A percentile compares a stretch with the other conserved stretches of the same genome.
Conservation (phyloP, 1,140 invertebrate genomes). For the Lineus longissimus region DNA sequence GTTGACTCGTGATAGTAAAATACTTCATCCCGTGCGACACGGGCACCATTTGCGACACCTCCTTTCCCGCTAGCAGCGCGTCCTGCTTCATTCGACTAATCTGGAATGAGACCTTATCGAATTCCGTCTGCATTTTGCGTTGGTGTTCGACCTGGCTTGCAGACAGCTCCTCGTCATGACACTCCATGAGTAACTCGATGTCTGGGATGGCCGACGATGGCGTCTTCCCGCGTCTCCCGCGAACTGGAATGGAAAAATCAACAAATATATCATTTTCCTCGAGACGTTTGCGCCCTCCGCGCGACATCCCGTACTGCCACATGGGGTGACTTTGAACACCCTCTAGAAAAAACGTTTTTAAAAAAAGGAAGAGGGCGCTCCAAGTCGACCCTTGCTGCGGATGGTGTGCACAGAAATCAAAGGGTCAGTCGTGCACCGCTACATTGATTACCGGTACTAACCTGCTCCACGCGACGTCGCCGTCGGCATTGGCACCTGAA, state of each 20-base stretch:
- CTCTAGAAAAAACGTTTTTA: too few species aligned
- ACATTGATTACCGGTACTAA: too few species aligned
- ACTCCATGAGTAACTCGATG: constrained; percentile 41
- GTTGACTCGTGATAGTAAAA: constrained; percentile 13
- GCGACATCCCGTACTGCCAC: background rate
- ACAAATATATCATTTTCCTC: background rate
- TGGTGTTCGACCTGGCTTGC: constrained; percentile 13
- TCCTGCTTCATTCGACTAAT: constrained; percentile 25
- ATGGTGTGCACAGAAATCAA: too few species aligned
- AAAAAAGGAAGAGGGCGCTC: too few species aligned
- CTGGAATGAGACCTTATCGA: constrained; percentile 24
- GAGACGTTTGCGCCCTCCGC: background rate
- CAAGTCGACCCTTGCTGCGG: too few species aligned
- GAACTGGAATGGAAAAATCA: background rate
- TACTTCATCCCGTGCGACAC: background rate
- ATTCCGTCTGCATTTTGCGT: constrained; percentile 1
- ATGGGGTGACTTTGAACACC: too few species aligned
- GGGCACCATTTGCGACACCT: constrained; percentile 1
- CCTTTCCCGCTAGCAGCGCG: constrained; percentile 23
- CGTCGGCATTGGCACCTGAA: too few species aligned
- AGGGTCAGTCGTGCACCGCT: too few species aligned
- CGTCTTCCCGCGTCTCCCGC: background rate
- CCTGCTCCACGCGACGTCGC: too few species aligned
- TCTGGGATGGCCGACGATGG: background rate
- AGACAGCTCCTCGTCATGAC: constrained; percentile 33